Evolutionary conservation across 2,888 invertebrate genomes (phyloP).

Genomic region (Cantharis rustica): DNA sequence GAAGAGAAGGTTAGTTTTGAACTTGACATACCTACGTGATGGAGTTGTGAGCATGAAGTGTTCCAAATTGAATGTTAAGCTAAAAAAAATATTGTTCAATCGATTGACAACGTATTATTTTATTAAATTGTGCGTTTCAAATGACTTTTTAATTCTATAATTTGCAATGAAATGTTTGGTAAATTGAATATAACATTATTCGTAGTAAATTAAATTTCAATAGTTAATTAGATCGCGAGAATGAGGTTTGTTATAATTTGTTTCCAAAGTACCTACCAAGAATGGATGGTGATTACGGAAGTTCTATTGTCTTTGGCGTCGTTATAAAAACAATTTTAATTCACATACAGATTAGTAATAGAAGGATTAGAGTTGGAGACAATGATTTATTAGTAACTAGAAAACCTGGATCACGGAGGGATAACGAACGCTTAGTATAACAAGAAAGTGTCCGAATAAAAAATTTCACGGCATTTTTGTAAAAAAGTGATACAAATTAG

Average conservation of each 20-base stretch:
- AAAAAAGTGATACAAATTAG: background rate
- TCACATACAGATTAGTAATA: background rate
- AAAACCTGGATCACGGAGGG: background rate
- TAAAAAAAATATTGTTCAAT: background rate
- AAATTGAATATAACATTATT: background rate
- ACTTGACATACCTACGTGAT: too few relatives aligned
- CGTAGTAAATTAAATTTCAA: background rate
- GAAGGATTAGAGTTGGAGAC: background rate
- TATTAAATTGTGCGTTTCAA: background rate
- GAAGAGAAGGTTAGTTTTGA: too few relatives aligned
- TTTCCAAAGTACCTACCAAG: background rate
- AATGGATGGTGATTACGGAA: background rate
- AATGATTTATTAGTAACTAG: background rate
- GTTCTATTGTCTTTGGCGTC: background rate
- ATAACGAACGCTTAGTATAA: background rate
- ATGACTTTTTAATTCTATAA: background rate
- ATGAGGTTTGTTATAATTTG: slow-evolving; percentile 12
- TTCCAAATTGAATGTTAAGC: background rate
- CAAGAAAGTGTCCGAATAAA: background rate
- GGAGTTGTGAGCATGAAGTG: too few relatives aligned
- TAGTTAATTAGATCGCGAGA: slow-evolving; percentile 23
- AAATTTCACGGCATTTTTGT: background rate
- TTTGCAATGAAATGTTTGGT: background rate
- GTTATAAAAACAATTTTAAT: background rate
- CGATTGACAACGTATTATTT: background rate